These are phyloP conservation scores for Chrysocyon brachyurus DNA, from an alignment of 2,797 vertebrate genomes.

Conservation along the genomic window DNA sequence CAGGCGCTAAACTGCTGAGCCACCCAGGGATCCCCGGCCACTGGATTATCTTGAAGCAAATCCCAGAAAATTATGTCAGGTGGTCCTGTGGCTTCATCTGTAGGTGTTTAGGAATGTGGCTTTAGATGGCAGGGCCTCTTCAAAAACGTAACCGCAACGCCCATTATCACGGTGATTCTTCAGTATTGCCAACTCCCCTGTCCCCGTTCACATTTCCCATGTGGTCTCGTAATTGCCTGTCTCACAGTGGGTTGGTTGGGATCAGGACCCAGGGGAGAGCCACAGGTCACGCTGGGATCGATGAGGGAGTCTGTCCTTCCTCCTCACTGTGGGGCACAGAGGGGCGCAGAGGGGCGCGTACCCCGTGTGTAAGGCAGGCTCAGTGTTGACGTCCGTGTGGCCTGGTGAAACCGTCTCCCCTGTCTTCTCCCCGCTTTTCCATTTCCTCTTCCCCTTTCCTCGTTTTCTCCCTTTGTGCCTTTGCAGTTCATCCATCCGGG, in stretches of 20 bases:
- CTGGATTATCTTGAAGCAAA: conserved; percentile 1
- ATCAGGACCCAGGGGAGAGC: neutral
- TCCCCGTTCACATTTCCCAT: neutral
- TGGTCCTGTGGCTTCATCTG: neutral
- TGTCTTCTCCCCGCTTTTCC: neutral
- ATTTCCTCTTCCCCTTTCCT: neutral
- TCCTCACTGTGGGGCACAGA: neutral
- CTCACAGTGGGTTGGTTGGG: neutral
- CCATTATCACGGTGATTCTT: neutral
- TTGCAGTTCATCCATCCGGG: neutral
- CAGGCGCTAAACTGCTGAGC: too few species aligned
- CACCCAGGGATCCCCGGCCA: neutral
- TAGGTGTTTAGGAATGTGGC: conserved; percentile 18
- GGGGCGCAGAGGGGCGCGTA: too few species aligned
- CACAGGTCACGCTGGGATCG: neutral
- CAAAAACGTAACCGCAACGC: neutral
- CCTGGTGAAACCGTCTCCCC: neutral
- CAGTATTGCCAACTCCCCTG: neutral
- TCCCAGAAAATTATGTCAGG: neutral
- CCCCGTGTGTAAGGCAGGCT: neutral
- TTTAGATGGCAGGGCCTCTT: neutral
- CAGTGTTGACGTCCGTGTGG: neutral
- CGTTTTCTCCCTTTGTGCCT: neutral
- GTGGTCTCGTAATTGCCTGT: neutral
- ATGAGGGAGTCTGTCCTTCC: neutral